Base-by-base conservation (phyloP, 2,888 invertebrate genomes). In the Lissocephala sabroskyi region DNA sequence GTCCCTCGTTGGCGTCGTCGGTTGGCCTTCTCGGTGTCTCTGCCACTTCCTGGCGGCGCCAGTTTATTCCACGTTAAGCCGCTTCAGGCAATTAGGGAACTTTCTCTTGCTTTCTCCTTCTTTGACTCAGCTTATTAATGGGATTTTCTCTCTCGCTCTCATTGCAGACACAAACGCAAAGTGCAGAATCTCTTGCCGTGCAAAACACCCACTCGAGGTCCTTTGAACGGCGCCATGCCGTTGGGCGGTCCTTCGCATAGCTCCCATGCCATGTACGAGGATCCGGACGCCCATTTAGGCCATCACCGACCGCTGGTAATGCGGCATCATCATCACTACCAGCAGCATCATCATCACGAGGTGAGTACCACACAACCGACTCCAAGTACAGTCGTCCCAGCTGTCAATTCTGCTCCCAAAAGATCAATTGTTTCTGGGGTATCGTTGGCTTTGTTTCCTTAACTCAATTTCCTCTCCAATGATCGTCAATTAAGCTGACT, bases 151-250 rank as follows among this genome's bases (percentile, higher is more conserved):
- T 30, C 23, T 36, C 26, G 19, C 13, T 30, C 29, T 53, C 81
- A 82, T 88, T 89, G 47, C 89, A 94, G 94, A 85, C 93, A 93
- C 84, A 93, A 93, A 85, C 88, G 93, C 84, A 93, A 92, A 91
- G 92, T 93, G 80, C 93, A 93, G 82, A 93, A 93, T 80, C 88
- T 94, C 56, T 87, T 93, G 77, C 93, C 93, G 39, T 93, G 93
- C 82, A 94, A 94, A 85, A 91, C 92, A 40, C 90, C 91, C 56
- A 91, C 88, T 1, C 80, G 86, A 7, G 82, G 86, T 54, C 66
- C 82, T 2, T 45, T 81, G 42, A 79, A 82, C 23, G 84, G 84
- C 11, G 81, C 83, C 23, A 62, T 84, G 50, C 64, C 80, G 0
- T 35, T 79, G 49, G 71, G 78, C 14, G 79, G 84, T 13, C 87